These are phyloP conservation scores for Masticophis lateralis DNA, from an alignment of 2,797 vertebrate genomes.

Conservation along the genomic window DNA sequence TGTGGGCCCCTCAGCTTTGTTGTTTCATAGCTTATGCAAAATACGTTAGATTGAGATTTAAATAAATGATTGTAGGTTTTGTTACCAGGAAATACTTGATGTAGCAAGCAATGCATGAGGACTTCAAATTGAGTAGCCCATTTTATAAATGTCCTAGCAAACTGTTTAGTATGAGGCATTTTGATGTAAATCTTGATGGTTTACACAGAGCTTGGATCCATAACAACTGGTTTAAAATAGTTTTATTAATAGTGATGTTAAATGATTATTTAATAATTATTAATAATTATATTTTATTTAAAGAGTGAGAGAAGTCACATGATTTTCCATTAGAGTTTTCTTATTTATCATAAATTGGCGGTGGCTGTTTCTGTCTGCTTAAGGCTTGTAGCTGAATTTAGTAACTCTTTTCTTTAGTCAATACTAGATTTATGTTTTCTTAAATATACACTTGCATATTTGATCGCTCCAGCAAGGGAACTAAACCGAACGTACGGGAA, in stretches of 20 bases:
- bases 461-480: slow-evolving; percentile 67
- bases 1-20: slow-evolving; percentile 38
- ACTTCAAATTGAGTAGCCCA: slow-evolving; percentile 75
- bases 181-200: slow-evolving; percentile 73
- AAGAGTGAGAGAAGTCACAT: slow-evolving; percentile 65
- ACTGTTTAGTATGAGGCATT: slow-evolving; percentile 69
- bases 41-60: slow-evolving; percentile 67
- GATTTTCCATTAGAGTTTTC: slow-evolving; percentile 72
- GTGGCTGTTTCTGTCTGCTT: slow-evolving; percentile 64
- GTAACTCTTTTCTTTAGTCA: slow-evolving; percentile 64
- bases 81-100: slow-evolving; percentile 70
- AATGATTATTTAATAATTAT: not conserved
- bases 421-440: slow-evolving; percentile 68
- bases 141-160: slow-evolving; percentile 75
- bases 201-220: slow-evolving; percentile 67
- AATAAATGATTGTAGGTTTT: slow-evolving; percentile 75
- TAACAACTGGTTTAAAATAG: slow-evolving; percentile 71
- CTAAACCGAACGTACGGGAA: slow-evolving; percentile 35
- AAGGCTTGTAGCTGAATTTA: slow-evolving; percentile 64
- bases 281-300: not conserved
- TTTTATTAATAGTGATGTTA: slow-evolving; percentile 66
- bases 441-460: slow-evolving; percentile 64
- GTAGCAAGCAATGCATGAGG: slow-evolving; percentile 71
- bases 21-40: slow-evolving; percentile 54
- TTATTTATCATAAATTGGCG: slow-evolving; percentile 73